Evolutionary conservation across 1,140 invertebrate genomes (phyloP), one percentile per base, ranked within the genome.

Genomic region (Procambarus clarkii): DNA sequence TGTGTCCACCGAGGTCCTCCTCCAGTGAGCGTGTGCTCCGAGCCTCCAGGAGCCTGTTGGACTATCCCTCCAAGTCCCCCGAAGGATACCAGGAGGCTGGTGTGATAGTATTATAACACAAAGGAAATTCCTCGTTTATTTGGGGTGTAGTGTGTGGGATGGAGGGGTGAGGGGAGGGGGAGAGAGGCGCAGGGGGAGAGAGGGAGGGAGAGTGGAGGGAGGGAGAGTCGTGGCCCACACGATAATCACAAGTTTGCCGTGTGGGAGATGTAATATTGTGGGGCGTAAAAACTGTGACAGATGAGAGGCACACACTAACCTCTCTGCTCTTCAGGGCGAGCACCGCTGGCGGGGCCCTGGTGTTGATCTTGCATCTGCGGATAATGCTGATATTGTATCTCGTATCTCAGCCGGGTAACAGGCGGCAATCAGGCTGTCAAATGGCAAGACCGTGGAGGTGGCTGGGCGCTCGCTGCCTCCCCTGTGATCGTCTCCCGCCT

Each of bases 341-440:
- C n/a, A n/a, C n/a, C 74, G 88, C 71, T 54, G 83, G 60, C 71
- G 34, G 18, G 21, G 85, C 48, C 21, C 46, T 48, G 79, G 88
- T 91, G 88, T 91, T 91, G 88, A 91, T 91, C 88, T 91, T 91
- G 83, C 88, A 85, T 91, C 88, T 78, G 69, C 60, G 88, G 88
- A 86, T 91, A 91, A 91, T 91, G 88, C 88, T 85, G 88, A 91
- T 91, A 91, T 85, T 91, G 88, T 85, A 91, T 91, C 88, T 91
- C 88, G 88, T 91, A 91, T 91, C 82, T 91, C 81, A 91, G 88
- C 9, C 88, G 88, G 82, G 82, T 85, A 91, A 91, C 88, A 91
- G 88, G 88, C 88, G 82, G 88, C 88, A 91, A 91, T 91, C 88
- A 91, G 88, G 54, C 88, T 91, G 88, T 91, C 88, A 91, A 91